phyloP scores from a whole-genome alignment of 2,888 invertebrate genomes.

The Oxyscelio sp. region DNA sequence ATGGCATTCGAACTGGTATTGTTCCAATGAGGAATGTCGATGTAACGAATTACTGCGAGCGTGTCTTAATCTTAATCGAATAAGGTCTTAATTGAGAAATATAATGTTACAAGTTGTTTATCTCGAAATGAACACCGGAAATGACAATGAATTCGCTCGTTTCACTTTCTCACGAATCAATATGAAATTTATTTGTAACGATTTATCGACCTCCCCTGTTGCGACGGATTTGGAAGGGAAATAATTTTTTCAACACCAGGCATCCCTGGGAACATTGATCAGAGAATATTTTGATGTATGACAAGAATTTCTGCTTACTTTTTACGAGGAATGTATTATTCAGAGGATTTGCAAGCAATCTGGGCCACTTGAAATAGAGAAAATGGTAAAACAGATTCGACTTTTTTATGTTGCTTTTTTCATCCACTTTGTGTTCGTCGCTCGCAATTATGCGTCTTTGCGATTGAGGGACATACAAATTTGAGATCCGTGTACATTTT shows the following conservation, averaged over 20 bases:
- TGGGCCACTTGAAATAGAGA: conserved; percentile 39
- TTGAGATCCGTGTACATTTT: too few species aligned
- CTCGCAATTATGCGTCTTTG: conserved; percentile 17
- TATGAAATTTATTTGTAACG: conserved; percentile 26
- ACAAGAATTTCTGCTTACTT: conserved; percentile 50
- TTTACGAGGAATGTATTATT: conserved; percentile 56
- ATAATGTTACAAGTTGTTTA: not conserved
- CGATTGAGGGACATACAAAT: not conserved
- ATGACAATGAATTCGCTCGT: too few species aligned
- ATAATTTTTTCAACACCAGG: conserved; percentile 32
- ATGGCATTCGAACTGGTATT: conserved; percentile 22
- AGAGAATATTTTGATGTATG: conserved; percentile 47
- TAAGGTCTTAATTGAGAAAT: conserved; percentile 7
- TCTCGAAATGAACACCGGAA: not conserved
- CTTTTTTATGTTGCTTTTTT: conserved; percentile 17
- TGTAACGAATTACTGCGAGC: conserved; percentile 3
- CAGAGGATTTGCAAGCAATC: conserved; percentile 50
- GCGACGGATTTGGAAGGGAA: conserved; percentile 14
- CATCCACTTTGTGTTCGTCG: conserved; percentile 21
- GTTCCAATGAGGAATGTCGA: conserved; percentile 23
- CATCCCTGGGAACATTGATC: conserved; percentile 51
- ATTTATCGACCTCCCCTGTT: conserved; percentile 20
- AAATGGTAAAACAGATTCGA: conserved; percentile 26
- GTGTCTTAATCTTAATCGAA: conserved; percentile 24
- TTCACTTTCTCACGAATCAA: not conserved